Base-by-base conservation (phyloP, 1,140 invertebrate genomes). In the Zaprionus nigranus region DNA sequence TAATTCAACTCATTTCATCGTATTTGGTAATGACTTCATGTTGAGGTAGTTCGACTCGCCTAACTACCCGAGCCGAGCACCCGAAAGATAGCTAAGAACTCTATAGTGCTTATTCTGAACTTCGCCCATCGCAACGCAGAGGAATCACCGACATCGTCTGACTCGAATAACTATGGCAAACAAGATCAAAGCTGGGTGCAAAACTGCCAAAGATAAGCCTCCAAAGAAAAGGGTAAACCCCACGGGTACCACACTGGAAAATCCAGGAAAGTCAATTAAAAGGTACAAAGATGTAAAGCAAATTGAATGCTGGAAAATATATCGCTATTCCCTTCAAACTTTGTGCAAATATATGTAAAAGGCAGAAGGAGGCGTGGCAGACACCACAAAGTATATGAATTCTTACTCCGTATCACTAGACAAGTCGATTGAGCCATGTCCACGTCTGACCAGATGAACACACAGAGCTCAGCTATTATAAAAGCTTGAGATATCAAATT, bases 11-110 rank as follows among this genome's bases (percentile, higher is more conserved):
- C 26, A 46, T 70, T 63, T 40, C 28, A 40, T 38, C n/a, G 64
- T 58, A 66, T 49, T 65, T 58, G 30, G 49, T 82, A 85, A 85
- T 85, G 81, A 82, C 63, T 75, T 81, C 85, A 85, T 85, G 82
- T 88, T 88, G 84, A 83, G 84, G 84, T 88, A 88, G 84, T 81
- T 90, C 81, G 15, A 13, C 17, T 53, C 15, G 26, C 28, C 17
- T 7, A 17, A 20, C 56, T 58, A 30, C 26, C 53, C 53, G 6
- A 56, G 1, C 5, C 13, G 24, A 30, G 2, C 24, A 6, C 15
- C 22, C 46, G 46, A 24, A 24, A 49, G 38, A 17, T 66, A 66
- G 49, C 26, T 66, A 1, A 61, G 2, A 11, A 34, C 11, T 9
- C 30, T 34, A 11, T 17, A 34, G 3, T 54, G 36, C 43, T 54